Evolutionary conservation across 2,113 vertebrate species (phyloP).

Genomic region (Chaenogobius annularis): DNA sequence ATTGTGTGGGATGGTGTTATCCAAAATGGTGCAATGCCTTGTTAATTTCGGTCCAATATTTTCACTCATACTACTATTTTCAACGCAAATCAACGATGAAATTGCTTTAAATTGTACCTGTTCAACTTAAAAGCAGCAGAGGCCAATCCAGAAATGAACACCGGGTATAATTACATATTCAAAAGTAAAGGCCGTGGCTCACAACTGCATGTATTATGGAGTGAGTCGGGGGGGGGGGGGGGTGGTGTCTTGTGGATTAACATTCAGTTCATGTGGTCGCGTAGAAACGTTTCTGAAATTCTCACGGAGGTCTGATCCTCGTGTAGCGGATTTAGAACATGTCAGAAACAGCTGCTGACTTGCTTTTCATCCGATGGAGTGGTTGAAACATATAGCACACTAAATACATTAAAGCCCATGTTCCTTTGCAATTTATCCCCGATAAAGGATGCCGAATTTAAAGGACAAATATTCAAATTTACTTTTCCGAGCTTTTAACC

Average conservation of each 20-base stretch:
- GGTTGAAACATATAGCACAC: not conserved
- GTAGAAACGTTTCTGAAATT: not conserved
- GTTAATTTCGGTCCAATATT: no score
- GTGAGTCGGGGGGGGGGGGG: slow-evolving; percentile 8
- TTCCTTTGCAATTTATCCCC: no score
- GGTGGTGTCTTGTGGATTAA: slow-evolving; percentile 15
- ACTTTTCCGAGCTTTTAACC: no score
- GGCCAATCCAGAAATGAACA: not conserved
- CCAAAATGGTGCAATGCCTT: no score
- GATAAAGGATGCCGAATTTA: no score
- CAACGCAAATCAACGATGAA: no score
- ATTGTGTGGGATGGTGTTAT: no score
- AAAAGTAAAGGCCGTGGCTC: not conserved
- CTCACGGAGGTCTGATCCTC: slow-evolving; percentile 7
- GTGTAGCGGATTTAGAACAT: not conserved
- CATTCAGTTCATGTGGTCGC: slow-evolving; percentile 4
- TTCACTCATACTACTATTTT: no score
- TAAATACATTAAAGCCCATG: not conserved
- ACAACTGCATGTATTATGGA: slow-evolving; percentile 27
- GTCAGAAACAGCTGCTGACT: slow-evolving; percentile 1
- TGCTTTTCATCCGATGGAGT: not conserved
- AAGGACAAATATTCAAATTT: no score
- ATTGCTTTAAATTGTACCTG: no score
- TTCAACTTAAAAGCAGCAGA: not conserved
- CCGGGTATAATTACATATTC: no score